Evolutionary conservation across 1,140 invertebrate species (phyloP), one percentile per base, ranked within the genome.

Genomic region (Brachionus asplanchnoidis): DNA sequence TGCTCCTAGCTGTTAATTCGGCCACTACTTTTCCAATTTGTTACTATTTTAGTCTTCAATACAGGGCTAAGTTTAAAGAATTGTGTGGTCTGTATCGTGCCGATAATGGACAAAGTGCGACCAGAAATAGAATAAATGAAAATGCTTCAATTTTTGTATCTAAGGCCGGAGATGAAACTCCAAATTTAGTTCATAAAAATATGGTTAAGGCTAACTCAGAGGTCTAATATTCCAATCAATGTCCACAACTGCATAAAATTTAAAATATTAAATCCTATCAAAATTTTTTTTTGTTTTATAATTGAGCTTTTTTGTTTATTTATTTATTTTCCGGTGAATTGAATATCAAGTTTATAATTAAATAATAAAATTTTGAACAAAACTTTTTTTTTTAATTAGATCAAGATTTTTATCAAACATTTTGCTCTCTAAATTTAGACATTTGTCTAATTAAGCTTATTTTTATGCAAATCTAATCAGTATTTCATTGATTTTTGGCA

Each of bases 11-110:
- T 26, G 88, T 94, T 46, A 94, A 94, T 89, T 93, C 94, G 2
- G 89, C 89, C 1, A 91, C 92, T 7, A 94, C 94, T 89, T 94
- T 94, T 89, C 89, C 94, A 73, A 89, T 95, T 77, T 95, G 94
- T 88, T 94, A 93, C 87, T 91, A 93, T n/a, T 91, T 94, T 86
- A 93, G 93, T 85, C 92, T 93, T 87, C 93, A 93, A 85, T 94
- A 94, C 88, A 90, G 93, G 32, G 78, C 87, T 44, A 86, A 86
- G 23, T 88, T 87, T n/a, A 65, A 82, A 42, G 79, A 77, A 77
- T 28, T 77, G n/a, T 50, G 20, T 50, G 20, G 20, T 77, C 20
- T 77, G 14, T 50, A 77, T 11, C 17, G 44, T 23, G 12, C n/a
- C 11, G 44, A 26, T 11, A 50, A 28, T 26, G 3, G 12, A 0